phyloP scores from a whole-genome alignment of 2,797 vertebrate species.

The Cottoperca gobio region DNA sequence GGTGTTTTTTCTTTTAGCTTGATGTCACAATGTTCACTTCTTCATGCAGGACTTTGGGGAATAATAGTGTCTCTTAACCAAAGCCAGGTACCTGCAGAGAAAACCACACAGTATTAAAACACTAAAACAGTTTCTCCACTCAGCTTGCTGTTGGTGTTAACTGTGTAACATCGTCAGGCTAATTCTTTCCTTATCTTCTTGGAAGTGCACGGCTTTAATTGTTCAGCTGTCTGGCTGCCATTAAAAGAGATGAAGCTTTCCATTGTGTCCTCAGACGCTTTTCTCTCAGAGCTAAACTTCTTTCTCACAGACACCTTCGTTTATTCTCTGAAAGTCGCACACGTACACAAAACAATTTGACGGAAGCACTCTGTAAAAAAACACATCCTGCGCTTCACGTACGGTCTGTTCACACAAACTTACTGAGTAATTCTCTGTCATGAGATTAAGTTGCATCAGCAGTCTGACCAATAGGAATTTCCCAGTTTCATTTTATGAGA shows the following conservation, averaged over 20 bases:
- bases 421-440: constrained; percentile 42
- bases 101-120: constrained; percentile 29
- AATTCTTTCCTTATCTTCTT: constrained; percentile 43
- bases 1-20: constrained; percentile 6
- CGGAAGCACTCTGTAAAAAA: constrained; percentile 72
- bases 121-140: constrained; percentile 8
- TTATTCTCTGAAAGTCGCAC: constrained; percentile 63
- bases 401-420: background rate
- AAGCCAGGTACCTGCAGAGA: constrained; percentile 30
- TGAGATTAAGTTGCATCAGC: constrained; percentile 49
- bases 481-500: constrained; percentile 66
- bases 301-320: constrained; percentile 25
- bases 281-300: constrained; percentile 19
- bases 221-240: constrained; percentile 45
- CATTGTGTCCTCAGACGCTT: constrained; percentile 36
- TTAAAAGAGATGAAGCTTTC: constrained; percentile 39
- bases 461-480: constrained; percentile 66
- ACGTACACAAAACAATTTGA: constrained; percentile 65
- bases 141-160: background rate
- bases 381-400: constrained; percentile 62
- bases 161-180: constrained; percentile 35
- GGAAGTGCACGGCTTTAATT: constrained; percentile 51
- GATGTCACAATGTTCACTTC: constrained; percentile 2
- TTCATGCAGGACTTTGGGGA: constrained; percentile 6
- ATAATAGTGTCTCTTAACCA: constrained; percentile 17